Conservation (phyloP, 2,113 vertebrate genomes). For the Cairina moschata region DNA sequence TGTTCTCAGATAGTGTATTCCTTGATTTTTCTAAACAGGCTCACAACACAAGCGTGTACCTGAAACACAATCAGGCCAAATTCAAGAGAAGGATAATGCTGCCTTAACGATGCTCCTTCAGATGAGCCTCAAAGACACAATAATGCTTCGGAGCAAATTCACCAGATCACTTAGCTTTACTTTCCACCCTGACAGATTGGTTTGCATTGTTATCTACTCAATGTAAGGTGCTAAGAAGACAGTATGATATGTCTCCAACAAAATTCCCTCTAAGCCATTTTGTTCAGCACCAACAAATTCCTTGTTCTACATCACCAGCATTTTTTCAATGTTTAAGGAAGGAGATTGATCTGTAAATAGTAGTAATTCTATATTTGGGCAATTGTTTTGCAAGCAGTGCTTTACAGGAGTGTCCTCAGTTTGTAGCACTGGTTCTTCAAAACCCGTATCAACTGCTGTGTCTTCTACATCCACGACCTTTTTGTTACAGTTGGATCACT, state of each 20-base stretch:
- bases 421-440: constrained; percentile 91
- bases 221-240: not conserved
- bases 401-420: constrained; percentile 93
- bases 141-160: not conserved
- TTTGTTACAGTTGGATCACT: no score
- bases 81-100: not conserved
- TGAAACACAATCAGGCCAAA: not conserved
- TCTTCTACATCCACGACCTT: constrained; percentile 91
- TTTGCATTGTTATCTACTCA: not conserved
- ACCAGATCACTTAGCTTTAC: not conserved
- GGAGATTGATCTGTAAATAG: constrained; percentile 91
- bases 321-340: constrained; percentile 78
- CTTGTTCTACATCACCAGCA: not conserved
- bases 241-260: not conserved
- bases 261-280: not conserved
- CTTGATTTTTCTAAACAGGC: not conserved
- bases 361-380: constrained; percentile 88
- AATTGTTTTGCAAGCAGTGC: constrained; percentile 87
- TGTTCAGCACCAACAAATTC: not conserved
- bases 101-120: not conserved
- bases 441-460: constrained; percentile 86
- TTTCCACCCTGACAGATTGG: not conserved
- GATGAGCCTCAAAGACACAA: not conserved
- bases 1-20: not conserved
- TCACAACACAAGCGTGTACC: not conserved